These are phyloP conservation scores for Phylloscopus collybita DNA, from an alignment of 2,797 vertebrate species.

Conservation along the genomic window DNA sequence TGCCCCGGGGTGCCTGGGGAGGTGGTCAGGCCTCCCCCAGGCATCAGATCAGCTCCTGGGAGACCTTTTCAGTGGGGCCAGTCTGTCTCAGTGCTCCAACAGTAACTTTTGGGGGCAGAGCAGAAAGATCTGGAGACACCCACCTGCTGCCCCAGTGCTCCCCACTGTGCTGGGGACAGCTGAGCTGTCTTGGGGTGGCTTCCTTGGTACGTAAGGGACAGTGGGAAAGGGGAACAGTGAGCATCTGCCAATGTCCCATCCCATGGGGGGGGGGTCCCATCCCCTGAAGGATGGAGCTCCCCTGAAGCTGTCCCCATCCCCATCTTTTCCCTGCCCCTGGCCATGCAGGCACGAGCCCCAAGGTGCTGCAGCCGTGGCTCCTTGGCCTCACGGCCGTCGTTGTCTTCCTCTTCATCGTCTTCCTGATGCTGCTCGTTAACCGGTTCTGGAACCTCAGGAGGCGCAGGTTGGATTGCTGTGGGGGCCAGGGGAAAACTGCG, in stretches of 20 bases:
- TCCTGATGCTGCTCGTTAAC: slow-evolving; percentile 75
- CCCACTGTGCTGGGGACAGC: accelerated
- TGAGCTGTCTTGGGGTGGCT: neutral
- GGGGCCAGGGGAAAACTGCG: neutral
- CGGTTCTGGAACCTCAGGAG: slow-evolving; percentile 76
- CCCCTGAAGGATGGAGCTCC: neutral
- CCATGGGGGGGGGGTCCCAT: neutral
- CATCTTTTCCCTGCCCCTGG: neutral
- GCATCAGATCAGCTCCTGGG: neutral
- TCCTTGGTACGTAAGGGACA: neutral
- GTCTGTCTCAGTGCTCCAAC: neutral
- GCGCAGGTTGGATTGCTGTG: slow-evolving; percentile 55
- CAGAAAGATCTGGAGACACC: neutral
- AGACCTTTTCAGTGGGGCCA: neutral
- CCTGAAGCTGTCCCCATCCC: neutral
- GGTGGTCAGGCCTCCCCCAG: neutral
- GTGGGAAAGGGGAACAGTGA: neutral
- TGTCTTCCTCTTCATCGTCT: slow-evolving; percentile 86
- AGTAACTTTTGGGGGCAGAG: neutral
- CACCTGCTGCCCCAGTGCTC: neutral
- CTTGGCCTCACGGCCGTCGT: slow-evolving; percentile 81
- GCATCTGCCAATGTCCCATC: neutral
- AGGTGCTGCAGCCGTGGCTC: slow-evolving; percentile 83
- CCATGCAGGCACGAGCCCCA: neutral
- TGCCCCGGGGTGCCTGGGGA: accelerated